Evolutionary conservation across 1,140 invertebrate genomes (phyloP).

Genomic region (Diabrotica virgifera): DNA sequence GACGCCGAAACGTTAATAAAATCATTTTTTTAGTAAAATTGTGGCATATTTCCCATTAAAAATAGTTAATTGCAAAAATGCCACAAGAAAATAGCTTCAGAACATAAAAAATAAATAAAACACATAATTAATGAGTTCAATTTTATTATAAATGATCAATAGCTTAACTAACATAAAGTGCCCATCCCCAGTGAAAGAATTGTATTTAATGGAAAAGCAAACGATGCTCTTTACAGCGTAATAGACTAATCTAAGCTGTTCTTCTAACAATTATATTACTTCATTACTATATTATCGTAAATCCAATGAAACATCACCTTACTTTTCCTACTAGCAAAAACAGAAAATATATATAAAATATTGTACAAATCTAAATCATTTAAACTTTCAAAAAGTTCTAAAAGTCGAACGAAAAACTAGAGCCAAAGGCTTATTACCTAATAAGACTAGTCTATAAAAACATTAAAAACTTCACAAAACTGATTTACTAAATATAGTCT

Average conservation of each 20-base stretch:
- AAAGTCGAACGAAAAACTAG: slow-evolving; percentile 7
- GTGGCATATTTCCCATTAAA: too few species aligned
- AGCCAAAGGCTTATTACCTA: background rate
- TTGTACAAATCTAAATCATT: slow-evolving; percentile 17
- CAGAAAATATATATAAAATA: slow-evolving; percentile 13
- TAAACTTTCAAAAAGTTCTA: slow-evolving; percentile 9
- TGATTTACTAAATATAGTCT: too few species aligned
- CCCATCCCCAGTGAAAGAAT: slow-evolving; percentile 49
- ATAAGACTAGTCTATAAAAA: too few species aligned
- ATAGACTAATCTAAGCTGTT: slow-evolving; percentile 45
- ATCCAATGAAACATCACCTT: slow-evolving; percentile 36
- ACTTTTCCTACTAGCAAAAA: slow-evolving; percentile 28
- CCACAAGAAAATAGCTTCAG: too few species aligned
- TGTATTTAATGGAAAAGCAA: slow-evolving; percentile 41
- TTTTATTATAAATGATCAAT: slow-evolving; percentile 50
- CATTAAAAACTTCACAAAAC: too few species aligned
- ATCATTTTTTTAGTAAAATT: too few species aligned
- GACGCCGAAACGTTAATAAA: too few species aligned
- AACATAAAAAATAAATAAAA: slow-evolving; percentile 2
- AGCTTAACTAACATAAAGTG: slow-evolving; percentile 50
- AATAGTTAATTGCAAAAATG: too few species aligned
- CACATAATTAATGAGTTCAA: slow-evolving; percentile 22
- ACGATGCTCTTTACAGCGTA: slow-evolving; percentile 48
- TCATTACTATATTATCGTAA: slow-evolving; percentile 44
- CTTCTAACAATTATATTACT: slow-evolving; percentile 48